Conservation (phyloP, 1,140 invertebrate genomes). For the Drosophila albomicans region DNA sequence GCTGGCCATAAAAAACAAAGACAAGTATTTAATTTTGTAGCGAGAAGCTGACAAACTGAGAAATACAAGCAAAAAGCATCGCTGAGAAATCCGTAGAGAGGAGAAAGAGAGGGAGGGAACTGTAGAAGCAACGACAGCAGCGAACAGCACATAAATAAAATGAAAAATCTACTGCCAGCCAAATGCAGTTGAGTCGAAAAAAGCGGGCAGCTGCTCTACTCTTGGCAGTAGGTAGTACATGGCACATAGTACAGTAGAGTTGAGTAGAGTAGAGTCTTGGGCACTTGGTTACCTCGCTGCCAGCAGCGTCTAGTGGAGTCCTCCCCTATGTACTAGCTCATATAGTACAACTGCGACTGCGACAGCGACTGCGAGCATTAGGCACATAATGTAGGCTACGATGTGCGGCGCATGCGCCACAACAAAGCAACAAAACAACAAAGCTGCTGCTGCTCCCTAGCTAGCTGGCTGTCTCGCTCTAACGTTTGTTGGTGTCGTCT, state of each 20-base stretch:
- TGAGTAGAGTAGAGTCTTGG: slow-evolving; percentile 2
- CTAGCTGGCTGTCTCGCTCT: slow-evolving; percentile 58
- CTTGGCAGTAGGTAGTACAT: slow-evolving; percentile 43
- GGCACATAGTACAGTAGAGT: slow-evolving; percentile 34
- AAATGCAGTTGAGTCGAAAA: slow-evolving; percentile 70
- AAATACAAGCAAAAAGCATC: slow-evolving; percentile 60
- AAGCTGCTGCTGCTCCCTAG: slow-evolving; percentile 33
- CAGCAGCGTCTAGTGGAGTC: slow-evolving; percentile 16
- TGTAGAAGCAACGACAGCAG: slow-evolving; percentile 8
- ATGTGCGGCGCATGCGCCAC: slow-evolving; percentile 27
- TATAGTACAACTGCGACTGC: slow-evolving; percentile 14
- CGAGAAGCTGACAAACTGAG: slow-evolving; percentile 78
- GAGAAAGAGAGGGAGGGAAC: neutral
- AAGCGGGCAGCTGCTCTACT: slow-evolving; percentile 36
- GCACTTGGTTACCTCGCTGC: slow-evolving; percentile 57
- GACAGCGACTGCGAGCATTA: slow-evolving; percentile 38
- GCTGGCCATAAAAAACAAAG: slow-evolving; percentile 66
- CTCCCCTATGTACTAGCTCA: slow-evolving; percentile 24
- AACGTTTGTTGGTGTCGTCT: slow-evolving; percentile 16
- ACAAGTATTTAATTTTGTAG: slow-evolving; percentile 84
- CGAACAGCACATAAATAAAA: slow-evolving; percentile 79
- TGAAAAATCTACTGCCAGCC: slow-evolving; percentile 82
- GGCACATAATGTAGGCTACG: slow-evolving; percentile 81
- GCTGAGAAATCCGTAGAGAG: slow-evolving; percentile 8
- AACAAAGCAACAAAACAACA: slow-evolving; percentile 40